phyloP scores from a whole-genome alignment of 2,797 vertebrate genomes.

The Orientallactaga sibirica region DNA sequence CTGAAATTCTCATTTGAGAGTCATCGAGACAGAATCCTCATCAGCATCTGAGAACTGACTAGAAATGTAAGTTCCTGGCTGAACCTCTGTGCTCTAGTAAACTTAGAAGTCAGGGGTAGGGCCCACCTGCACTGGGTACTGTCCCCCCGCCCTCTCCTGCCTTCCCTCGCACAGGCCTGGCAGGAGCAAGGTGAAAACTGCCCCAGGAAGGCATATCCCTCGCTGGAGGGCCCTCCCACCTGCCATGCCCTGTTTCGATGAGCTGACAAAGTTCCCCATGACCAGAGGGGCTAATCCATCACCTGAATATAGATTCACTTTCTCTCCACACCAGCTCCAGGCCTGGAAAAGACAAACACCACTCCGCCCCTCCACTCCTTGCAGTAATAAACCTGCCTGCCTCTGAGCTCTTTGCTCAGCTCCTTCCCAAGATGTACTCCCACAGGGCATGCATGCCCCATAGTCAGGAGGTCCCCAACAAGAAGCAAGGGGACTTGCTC shows the following conservation, averaged over 20 bases:
- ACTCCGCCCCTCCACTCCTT: neutral
- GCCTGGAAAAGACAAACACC: slow-evolving; percentile 73
- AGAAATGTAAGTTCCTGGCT: neutral
- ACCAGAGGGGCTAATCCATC: slow-evolving; percentile 52
- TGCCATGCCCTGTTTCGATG: neutral
- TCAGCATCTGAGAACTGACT: neutral
- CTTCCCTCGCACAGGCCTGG: neutral
- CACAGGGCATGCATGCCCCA: neutral
- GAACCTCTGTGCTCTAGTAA: neutral
- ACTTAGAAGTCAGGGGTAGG: neutral
- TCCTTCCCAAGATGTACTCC: neutral
- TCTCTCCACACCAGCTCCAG: slow-evolving; percentile 17
- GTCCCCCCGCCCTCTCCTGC: neutral
- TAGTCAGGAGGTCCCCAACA: neutral
- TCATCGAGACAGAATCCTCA: neutral
- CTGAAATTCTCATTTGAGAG: neutral
- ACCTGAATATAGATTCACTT: slow-evolving; percentile 49
- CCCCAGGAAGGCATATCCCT: too few relatives aligned
- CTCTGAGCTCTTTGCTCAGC: neutral
- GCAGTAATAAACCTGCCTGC: slow-evolving; percentile 33
- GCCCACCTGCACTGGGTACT: neutral
- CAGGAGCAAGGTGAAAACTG: neutral
- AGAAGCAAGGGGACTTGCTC: neutral
- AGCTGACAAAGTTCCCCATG: slow-evolving; percentile 29
- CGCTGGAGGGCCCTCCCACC: neutral